These are phyloP conservation scores for Agriopis leucophaearia DNA, from an alignment of 2,888 invertebrate species.

Conservation along the genomic window DNA sequence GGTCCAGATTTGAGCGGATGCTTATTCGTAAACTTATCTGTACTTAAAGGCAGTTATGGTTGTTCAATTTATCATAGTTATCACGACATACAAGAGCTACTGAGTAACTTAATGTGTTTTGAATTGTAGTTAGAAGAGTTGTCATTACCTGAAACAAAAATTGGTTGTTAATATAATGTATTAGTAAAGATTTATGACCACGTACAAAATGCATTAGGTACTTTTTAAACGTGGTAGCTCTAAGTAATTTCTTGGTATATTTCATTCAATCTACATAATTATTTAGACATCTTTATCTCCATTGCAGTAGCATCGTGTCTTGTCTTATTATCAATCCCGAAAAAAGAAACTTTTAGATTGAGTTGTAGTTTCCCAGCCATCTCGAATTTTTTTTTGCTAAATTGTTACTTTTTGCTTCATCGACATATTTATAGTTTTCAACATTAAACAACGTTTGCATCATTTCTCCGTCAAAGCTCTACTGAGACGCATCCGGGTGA, in stretches of 20 bases:
- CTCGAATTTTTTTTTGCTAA: too few relatives aligned
- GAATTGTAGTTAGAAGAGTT: slow-evolving; percentile 34
- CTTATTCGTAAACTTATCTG: slow-evolving; percentile 28
- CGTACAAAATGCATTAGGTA: not conserved
- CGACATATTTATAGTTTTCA: too few relatives aligned
- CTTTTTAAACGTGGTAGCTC: not conserved
- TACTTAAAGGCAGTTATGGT: slow-evolving; percentile 35
- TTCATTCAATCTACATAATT: not conserved
- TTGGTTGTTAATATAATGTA: slow-evolving; percentile 14
- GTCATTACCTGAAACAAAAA: slow-evolving; percentile 67
- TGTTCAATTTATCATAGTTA: slow-evolving; percentile 43
- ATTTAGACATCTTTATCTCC: too few relatives aligned
- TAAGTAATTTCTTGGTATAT: not conserved
- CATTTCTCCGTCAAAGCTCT: slow-evolving; percentile 30
- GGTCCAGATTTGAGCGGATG: slow-evolving; percentile 20
- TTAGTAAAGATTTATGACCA: not conserved
- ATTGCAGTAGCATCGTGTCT: too few relatives aligned
- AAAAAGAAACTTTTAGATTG: too few relatives aligned
- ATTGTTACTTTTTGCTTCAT: too few relatives aligned
- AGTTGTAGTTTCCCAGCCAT: too few relatives aligned
- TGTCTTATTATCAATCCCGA: too few relatives aligned
- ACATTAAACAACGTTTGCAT: slow-evolving; percentile 23
- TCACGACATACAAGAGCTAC: slow-evolving; percentile 39
- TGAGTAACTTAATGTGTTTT: slow-evolving; percentile 41
- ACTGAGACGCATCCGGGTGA: slow-evolving; percentile 24